Evolutionary conservation across 2,888 invertebrate species (phyloP), one percentile per base, ranked within the genome.

Genomic region (Schrankia costaestrigalis): DNA sequence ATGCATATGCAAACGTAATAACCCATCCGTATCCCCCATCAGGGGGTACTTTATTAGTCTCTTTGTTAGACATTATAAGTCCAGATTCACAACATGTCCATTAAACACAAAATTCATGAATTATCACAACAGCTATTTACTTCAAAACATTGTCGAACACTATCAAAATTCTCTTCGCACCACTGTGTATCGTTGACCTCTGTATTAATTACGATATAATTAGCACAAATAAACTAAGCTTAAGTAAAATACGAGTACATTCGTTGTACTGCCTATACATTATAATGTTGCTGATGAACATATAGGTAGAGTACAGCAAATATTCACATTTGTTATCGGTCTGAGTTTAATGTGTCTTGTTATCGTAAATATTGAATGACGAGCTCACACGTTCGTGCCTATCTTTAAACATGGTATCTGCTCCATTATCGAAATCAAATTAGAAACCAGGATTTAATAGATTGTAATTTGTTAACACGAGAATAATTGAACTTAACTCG

Each of bases 1-100:
- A 58, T 17, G 90, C 90, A 49, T 85, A 90, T 0, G 90, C 91
- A 31, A 90, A 63, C 7, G 90, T 90, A 26, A 92, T 85, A 15
- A 91, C 78, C 92, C 92, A 92, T 8, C 92, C 92, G 70, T 91
- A 92, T 8, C 92, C 91, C 41, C 92, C 92, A 57, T 92, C 90
- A 0, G 92, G 92, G 19, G 91, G 90, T 39, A 89, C 80, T 58
- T 83, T 85, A 33, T 69, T 70, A 40, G 51, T 61, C 50, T 57
- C 61, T 37, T 48, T 53, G 41, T 63, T 71, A 41, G 71, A 60
- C 81, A 82, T 84, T 43, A 36, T 71, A 36, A 48, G 18, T 27
- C 36, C 41, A 32, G 35, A 36, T 44, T 40, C 50, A 48, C 51
- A 47, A 69, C 62, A 64, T 70, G 45, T 62, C 62, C 48, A 40